Percentiles rank a stretch among this genome's conserved stretches.
Evolutionary conservation across 2,797 vertebrate genomes (phyloP).

Genomic region (Rhabdophis nuchalis): DNA sequence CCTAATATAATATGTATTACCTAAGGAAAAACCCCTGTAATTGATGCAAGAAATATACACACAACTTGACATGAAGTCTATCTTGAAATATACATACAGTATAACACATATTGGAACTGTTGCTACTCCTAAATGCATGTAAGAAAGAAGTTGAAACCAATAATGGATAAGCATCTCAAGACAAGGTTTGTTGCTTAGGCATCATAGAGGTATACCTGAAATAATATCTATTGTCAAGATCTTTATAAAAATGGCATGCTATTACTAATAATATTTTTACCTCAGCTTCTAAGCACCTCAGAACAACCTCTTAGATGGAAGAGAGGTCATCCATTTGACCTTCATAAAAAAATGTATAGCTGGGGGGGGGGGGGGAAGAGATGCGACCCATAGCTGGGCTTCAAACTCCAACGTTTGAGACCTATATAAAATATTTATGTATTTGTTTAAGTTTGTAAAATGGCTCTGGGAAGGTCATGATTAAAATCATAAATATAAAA

Average conservation of each 20-base stretch:
- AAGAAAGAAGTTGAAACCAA: not conserved
- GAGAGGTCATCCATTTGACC: not conserved
- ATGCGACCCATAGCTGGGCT: not conserved
- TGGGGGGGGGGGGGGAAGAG: not conserved
- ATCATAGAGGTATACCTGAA: not conserved
- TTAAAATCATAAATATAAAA: not conserved
- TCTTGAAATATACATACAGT: not conserved
- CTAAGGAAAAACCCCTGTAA: no score
- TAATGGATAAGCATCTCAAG: not conserved
- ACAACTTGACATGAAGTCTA: not conserved
- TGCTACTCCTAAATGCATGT: not conserved
- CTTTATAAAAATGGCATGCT: not conserved
- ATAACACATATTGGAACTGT: not conserved
- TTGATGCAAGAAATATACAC: not conserved
- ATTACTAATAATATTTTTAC: not conserved
- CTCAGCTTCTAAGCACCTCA: not conserved
- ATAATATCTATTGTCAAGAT: not conserved
- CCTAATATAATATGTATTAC: not conserved
- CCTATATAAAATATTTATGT: not conserved
- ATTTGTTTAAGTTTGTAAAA: not conserved
- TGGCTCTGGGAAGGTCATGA: not conserved
- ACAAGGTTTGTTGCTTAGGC: not conserved
- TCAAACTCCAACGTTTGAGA: not conserved
- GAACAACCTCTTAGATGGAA: not conserved
- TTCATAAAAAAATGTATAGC: not conserved